Evolutionary conservation across 2,888 invertebrate genomes (phyloP), one percentile per base, ranked within the genome.

Genomic region (Watsonalla cultraria): DNA sequence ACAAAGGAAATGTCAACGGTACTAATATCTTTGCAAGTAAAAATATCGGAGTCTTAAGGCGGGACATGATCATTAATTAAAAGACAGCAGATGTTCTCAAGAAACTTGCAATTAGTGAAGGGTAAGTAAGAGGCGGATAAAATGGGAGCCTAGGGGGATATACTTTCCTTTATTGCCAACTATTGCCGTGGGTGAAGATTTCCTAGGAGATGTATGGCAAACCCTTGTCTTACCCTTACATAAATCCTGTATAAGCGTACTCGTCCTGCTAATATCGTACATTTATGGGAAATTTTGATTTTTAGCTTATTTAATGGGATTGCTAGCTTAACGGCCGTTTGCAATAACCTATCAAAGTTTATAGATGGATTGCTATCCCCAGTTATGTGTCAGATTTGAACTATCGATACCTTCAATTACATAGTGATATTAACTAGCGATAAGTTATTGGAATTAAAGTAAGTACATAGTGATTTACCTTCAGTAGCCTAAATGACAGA

Each of bases 31-130:
- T 61, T 56, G 54, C 51, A 50, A 35, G 57, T 58, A 62, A 64
- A 62, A 62, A 70, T 61, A 57, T 58, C 48, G 50, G 58, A 52
- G 55, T 67, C 61, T 66, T 53, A 55, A 69, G 68, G 73, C 70
- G 70, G 69, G 66, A 74, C 75, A 68, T 70, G 69, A 65, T 74
- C 78, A 86, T 86, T 86, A 85, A 86, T 86, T 86, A 85, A 80
- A 77, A 71, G 76, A 78, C 76, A 80, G 78, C 86, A 84, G 85
- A 80, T 86, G 84, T 76, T 80, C 77, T 56, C 71, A 64, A 76
- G 78, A 75, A 79, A 80, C 74, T 82, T 74, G 79, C 81, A 85
- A 84, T 86, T 84, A 83, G 69, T 64, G 58, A 61, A 49, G 57
- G 63, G 62, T 62, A 63, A 75, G 68, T 72, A 70, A 72, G 68